These are phyloP conservation scores for Pycnonotus jocosus DNA, from an alignment of 2,113 vertebrate species.

Conservation along the genomic window DNA sequence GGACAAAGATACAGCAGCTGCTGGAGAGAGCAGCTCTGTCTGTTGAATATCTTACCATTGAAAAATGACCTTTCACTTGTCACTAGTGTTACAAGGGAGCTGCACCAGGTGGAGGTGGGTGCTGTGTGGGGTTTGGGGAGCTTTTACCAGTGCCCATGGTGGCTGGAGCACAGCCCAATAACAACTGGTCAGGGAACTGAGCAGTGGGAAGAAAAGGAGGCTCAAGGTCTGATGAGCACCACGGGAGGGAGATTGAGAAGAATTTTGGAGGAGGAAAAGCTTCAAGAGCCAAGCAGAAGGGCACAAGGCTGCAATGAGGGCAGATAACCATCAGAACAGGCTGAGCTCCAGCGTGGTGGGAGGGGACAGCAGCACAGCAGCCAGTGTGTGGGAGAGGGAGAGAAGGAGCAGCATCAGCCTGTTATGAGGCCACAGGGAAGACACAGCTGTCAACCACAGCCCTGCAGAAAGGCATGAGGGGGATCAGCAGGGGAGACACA, in stretches of 20 bases:
- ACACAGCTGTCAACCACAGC: neutral
- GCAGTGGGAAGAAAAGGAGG: neutral
- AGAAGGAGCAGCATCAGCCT: neutral
- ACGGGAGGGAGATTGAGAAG: neutral
- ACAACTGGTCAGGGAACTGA: fast-evolving
- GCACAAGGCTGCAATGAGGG: fast-evolving
- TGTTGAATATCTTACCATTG: neutral
- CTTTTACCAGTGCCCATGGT: fast-evolving
- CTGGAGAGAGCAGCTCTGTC: neutral
- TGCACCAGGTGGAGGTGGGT: neutral
- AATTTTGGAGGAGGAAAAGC: neutral
- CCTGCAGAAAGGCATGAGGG: neutral
- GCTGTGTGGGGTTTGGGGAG: neutral
- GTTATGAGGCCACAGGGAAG: neutral
- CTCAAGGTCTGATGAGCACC: neutral
- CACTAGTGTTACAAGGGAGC: neutral
- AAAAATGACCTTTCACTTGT: neutral
- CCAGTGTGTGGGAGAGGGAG: neutral
- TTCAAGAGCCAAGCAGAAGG: neutral
- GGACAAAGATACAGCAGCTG: neutral
- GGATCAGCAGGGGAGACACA: neutral
- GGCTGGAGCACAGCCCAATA: neutral
- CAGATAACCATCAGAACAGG: neutral
- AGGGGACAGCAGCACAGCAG: neutral
- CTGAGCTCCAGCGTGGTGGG: neutral